Evolutionary conservation across 2,888 invertebrate genomes (phyloP), one percentile per base, ranked within the genome.

Genomic region (Pogonocherus hispidulus): DNA sequence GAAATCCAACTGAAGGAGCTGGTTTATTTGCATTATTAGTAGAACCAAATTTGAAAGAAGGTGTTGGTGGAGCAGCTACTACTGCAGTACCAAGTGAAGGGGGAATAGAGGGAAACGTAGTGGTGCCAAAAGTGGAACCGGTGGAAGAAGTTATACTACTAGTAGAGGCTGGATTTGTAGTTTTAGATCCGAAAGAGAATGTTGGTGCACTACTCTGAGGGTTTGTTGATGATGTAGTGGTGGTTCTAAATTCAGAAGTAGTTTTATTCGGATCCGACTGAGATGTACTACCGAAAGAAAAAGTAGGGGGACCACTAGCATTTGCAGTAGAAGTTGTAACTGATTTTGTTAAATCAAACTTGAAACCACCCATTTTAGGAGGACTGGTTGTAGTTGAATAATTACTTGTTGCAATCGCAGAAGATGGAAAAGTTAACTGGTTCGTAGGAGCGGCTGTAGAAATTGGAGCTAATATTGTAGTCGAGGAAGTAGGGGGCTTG

Each of bases 321-420:
- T 22, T 14, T 6, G 23, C 14, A 46, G 18, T 44, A 16, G 57
- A 14, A 2, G 62, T 18, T n/a, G 46, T 1, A 20, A 60, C 52
- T n/a, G 76, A 52, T 70, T 78, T 78, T 18, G 46, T 65, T 16
- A 82, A 68, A 67, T 82, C 79, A 70, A 80, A 82, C 72, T 80
- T 80, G 67, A 82, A 82, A 23, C 82, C 82, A 23, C 82, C 82
- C 8, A 70, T n/a, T 70, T 79, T 81, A 27, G 75, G 75, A 18
- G 75, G 71, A 67, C 66, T 70, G 14, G 32, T 37, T 8, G 41
- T 32, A 44, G 32, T 46, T 20, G 55, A 20, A 14, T 46, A 5
- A 6, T 16, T 41, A 41, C 41, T 14, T 9, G 56, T 3, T 2
- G 11, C 18, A 37, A 18, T 11, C 8, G 55, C 19, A 23, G 57